These are phyloP conservation scores for Monopterus albus DNA, from an alignment of 2,113 vertebrate genomes.

Conservation along the genomic window DNA sequence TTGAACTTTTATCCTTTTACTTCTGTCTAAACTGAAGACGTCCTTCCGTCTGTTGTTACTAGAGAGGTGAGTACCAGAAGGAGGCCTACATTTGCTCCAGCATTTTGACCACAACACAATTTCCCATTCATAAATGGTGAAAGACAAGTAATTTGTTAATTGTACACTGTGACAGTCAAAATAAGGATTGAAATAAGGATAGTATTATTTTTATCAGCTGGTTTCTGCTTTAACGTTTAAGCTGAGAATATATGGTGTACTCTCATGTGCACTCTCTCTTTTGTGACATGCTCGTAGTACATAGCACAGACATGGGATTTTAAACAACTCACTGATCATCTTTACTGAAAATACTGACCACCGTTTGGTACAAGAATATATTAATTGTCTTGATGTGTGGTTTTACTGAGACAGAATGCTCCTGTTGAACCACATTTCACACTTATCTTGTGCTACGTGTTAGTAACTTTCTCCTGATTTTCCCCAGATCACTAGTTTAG, in stretches of 20 bases:
- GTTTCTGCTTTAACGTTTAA: neutral
- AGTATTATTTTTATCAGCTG: neutral
- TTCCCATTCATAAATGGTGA: neutral
- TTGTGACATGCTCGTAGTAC: slow-evolving; percentile 22
- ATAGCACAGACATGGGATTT: slow-evolving; percentile 23
- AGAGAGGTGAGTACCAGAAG: slow-evolving; percentile 50
- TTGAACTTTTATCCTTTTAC: neutral
- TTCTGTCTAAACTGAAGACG: slow-evolving; percentile 19
- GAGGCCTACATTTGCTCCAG: neutral
- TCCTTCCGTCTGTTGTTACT: neutral
- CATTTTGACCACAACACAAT: neutral
- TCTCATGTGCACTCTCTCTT: neutral
- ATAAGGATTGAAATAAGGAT: neutral
- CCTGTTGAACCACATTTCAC: neutral
- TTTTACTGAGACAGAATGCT: neutral
- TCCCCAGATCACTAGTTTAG: neutral
- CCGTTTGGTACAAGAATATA: slow-evolving; percentile 1
- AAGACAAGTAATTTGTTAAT: no score
- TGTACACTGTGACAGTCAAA: no score
- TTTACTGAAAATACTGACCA: slow-evolving; percentile 9
- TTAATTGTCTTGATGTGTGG: no score
- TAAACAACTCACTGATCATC: slow-evolving; percentile 30
- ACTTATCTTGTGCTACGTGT: no score
- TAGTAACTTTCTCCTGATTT: no score
- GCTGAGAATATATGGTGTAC: neutral